Base-by-base conservation (phyloP, 2,888 invertebrate genomes). In the Stenodera caucasica region DNA sequence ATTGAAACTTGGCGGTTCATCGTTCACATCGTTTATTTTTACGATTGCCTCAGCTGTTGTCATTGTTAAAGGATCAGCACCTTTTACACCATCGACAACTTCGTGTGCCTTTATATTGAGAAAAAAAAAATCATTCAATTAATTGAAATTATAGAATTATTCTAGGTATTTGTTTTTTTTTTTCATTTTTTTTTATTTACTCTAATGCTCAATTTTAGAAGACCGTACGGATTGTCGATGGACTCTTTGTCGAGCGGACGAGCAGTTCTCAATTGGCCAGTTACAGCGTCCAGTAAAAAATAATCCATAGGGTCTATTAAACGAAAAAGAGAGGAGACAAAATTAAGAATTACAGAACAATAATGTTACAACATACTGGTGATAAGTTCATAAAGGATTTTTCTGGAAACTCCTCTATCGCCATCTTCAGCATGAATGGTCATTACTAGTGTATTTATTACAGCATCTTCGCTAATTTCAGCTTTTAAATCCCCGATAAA, bases 1-100 rank as follows among this genome's bases (percentile, higher is more conserved):
- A 81, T 92, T 92, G 80, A 95, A 95, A 49, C 85, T 83, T 0
- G 95, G 95, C 0, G 93, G 90, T 68, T 93, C 93, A 75, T 95
- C 95, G 78, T 95, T 95, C 0, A 94, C 92, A 77, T 95, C 95
- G 70, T 89, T 88, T 69, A 95, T 91, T 40, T 91, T 93, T 54
- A 96, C 86, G 0, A 91, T 91, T 9, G 91, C 89, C 57, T 89
- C 88, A 0, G 91, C 88, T 0, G 85, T 84, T 0, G 91, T 85
- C 2, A 87, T 86, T 0, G 92, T 90, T 55, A 88, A 78, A 2
- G 87, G 81, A 65, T 91, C 89, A 68, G 87, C 85, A 3, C 88
- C 82, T 1, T 89, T 88, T 0, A 83, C 80, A 0, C 90, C 92
- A 75, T 91, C 87, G 1, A 91, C 86, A 62, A 93, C 70, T 81